Base-by-base conservation (phyloP, 2,113 vertebrate species). In the Chaetodon trifascialis region DNA sequence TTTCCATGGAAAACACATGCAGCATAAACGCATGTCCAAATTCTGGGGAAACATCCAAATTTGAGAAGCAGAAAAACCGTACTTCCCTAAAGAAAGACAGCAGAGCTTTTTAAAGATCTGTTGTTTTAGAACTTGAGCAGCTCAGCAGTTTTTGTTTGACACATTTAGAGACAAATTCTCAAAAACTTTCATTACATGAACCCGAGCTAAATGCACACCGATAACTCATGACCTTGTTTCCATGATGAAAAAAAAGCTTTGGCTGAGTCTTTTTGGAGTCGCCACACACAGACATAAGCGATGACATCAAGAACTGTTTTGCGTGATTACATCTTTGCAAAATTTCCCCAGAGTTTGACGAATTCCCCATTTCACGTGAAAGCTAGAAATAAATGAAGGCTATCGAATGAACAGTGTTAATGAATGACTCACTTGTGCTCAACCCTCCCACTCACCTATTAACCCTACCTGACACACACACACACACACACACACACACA, bases 331-430 rank as follows among this genome's bases (percentile, higher is more conserved):
- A 70, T 71, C 38, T 76, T 66, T 42, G 84, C 23, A 79, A 65
- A 92, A 80, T 78, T 85, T 88, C 91, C 89, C 91, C 76, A 54
- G 40, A 9, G n/a, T 0, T 16, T 11, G 40, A 86, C 58, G 88
- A 93, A 89, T 86, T 86, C 83, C 92, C 88, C 87, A 38, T 10
- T 30, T 49, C 4, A 58, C 8, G 59, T 66, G 76, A 80, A 83
- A 83, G 58, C 7, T 10, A 64, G 14, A 87, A 75, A 81, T 68
- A 73, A 69, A 64, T 12, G 44, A 16, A 40, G 14, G 21, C 17
- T 73, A 47, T 58, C 40, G 40, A 11, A 54, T 56, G 34, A 65
- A 56, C 8, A 11, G 38, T 34, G 56, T 69, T 44, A 23, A 63
- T 51, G 19, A 72, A 80, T 89, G 67, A 91, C 80, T 91, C 87